Evolutionary conservation across 2,888 invertebrate species (phyloP).

Genomic region (Gryllus longicercus): DNA sequence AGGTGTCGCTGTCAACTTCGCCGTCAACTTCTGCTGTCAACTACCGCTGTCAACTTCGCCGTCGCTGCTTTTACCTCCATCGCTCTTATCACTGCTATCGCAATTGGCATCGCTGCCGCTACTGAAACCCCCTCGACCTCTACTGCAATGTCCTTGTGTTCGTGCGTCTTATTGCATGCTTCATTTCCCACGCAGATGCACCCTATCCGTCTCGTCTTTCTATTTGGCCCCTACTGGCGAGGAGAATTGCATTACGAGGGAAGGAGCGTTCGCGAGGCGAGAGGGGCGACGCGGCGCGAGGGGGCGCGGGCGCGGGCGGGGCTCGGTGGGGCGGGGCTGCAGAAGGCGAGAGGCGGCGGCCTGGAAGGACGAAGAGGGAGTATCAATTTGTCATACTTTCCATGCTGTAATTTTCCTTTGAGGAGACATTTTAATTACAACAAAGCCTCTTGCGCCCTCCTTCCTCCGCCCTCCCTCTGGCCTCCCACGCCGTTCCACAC

Average conservation of each 20-base stretch:
- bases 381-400: constrained; percentile 35
- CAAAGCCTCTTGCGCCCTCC: constrained; percentile 24
- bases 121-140: too few species aligned
- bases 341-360: neutral
- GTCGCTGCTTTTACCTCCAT: too few species aligned
- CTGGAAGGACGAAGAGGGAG: constrained; percentile 9
- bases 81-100: too few species aligned
- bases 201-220: neutral
- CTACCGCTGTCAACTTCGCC: too few species aligned
- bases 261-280: constrained; percentile 12
- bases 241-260: neutral
- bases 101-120: too few species aligned
- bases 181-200: neutral
- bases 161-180: neutral
- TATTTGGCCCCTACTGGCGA: too few species aligned
- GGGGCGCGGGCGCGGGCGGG: neutral
- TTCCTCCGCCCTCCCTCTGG: constrained; percentile 20
- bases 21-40: too few species aligned
- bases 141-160: neutral
- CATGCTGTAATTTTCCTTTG: constrained; percentile 32
- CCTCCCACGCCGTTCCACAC: constrained; percentile 19
- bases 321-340: neutral
- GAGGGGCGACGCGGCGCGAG: neutral
- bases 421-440: constrained; percentile 35
- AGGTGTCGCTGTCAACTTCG: too few species aligned